Evolutionary conservation across 2,888 invertebrate species (phyloP).

Genomic region (Myopa testacea): DNA sequence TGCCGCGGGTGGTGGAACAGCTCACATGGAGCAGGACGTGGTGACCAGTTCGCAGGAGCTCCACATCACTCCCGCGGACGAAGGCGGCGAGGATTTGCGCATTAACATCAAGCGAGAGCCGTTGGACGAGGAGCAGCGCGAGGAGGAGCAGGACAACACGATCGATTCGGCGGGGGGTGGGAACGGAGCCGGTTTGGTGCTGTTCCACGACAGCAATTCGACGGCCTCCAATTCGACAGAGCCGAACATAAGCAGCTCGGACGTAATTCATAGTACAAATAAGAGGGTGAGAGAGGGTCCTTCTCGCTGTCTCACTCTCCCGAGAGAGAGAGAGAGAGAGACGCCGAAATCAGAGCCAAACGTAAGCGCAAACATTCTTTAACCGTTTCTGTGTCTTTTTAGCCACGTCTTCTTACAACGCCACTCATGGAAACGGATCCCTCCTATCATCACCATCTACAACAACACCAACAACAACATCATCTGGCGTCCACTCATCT

Average conservation of each 20-base stretch:
- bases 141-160: conserved; percentile 78
- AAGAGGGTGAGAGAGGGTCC: conserved; percentile 61
- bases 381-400: conserved; percentile 10
- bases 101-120: conserved; percentile 71
- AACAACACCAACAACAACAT: conserved; percentile 64
- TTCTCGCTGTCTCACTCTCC: not conserved
- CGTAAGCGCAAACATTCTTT: not conserved
- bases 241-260: conserved; percentile 65
- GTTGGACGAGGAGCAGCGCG: conserved; percentile 65
- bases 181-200: conserved; percentile 67
- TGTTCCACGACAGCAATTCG: conserved; percentile 62
- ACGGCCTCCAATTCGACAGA: conserved; percentile 63
- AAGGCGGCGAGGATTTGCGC: conserved; percentile 73
- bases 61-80: conserved; percentile 63
- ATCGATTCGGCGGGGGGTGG: conserved; percentile 74
- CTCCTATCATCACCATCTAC: conserved; percentile 67
- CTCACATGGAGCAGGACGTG: conserved; percentile 71
- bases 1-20: conserved; percentile 16
- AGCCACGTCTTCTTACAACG: conserved; percentile 64
- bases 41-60: conserved; percentile 81
- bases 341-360: no score
- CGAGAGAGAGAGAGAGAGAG: not conserved
- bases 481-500: conserved; percentile 52
- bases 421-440: conserved; percentile 66
- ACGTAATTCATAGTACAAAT: conserved; percentile 69